phyloP scores from a whole-genome alignment of 2,797 vertebrate species.

The Pipistrellus pipistrellus region DNA sequence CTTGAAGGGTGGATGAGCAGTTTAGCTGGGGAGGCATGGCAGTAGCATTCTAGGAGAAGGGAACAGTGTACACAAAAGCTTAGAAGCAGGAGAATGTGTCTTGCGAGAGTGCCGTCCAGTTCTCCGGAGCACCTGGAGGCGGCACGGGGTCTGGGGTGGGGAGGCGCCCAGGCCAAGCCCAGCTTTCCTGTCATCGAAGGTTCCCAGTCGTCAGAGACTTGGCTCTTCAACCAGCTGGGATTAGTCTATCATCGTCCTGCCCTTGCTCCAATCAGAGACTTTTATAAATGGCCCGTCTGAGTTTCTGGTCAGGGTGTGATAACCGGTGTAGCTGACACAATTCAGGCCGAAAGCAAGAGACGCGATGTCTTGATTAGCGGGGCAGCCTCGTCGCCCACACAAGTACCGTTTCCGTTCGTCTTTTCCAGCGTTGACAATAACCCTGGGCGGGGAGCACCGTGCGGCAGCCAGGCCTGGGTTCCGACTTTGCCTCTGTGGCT shows the following conservation, averaged over 20 bases:
- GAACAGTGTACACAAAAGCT: not conserved
- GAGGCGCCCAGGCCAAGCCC: not conserved
- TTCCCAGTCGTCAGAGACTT: not conserved
- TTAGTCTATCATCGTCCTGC: not conserved
- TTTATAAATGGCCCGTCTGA: constrained; percentile 46
- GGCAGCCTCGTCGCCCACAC: constrained; percentile 35
- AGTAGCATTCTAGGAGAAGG: constrained; percentile 2
- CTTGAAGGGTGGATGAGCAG: not conserved
- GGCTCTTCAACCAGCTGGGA: not conserved
- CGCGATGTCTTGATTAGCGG: constrained; percentile 56
- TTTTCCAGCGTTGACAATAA: constrained; percentile 12
- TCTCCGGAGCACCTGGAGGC: not conserved
- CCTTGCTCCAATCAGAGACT: constrained; percentile 70
- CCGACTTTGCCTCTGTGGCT: not conserved
- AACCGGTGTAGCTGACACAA: constrained; percentile 19
- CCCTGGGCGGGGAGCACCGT: not conserved
- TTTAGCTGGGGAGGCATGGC: not conserved
- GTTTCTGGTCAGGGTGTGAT: constrained; percentile 66
- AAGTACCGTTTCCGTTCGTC: constrained; percentile 6
- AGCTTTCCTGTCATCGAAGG: not conserved
- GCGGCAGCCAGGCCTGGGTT: not conserved
- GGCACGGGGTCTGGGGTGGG: not conserved
- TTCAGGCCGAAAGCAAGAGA: constrained; percentile 54
- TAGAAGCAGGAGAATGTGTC: not conserved
- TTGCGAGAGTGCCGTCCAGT: not conserved